Evolutionary conservation across 2,113 vertebrate species (phyloP).

Genomic region (Ranitomeya variabilis): DNA sequence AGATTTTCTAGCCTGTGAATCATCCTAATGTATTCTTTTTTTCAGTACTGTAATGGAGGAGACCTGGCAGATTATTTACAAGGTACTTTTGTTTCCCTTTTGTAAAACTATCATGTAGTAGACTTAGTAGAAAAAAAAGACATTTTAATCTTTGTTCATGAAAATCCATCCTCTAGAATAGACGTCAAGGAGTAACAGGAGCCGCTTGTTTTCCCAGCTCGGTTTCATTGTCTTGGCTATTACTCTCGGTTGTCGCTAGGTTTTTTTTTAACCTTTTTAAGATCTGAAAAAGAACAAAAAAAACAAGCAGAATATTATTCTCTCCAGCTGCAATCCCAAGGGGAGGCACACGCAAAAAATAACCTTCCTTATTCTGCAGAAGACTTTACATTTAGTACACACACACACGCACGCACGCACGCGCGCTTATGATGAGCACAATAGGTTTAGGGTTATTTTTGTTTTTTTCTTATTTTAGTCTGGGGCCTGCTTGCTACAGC

Average conservation of each 20-base stretch:
- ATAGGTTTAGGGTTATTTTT: no score
- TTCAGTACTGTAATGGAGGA: slow-evolving; percentile 96
- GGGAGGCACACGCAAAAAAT: neutral
- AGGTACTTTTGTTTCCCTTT: slow-evolving; percentile 75
- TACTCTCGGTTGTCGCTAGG: neutral
- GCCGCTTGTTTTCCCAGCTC: slow-evolving; percentile 33
- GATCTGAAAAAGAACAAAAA: neutral
- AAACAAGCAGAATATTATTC: neutral
- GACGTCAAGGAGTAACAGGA: slow-evolving; percentile 6
- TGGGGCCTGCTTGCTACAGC: no score
- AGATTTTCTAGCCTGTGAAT: neutral
- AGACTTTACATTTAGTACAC: no score
- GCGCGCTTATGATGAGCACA: no score
- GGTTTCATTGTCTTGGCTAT: slow-evolving; percentile 27
- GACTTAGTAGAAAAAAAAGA: neutral
- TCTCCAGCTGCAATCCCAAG: neutral
- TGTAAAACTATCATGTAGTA: neutral
- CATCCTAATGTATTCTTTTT: slow-evolving; percentile 51
- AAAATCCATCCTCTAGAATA: neutral
- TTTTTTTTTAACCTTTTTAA: neutral
- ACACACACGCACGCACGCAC: fast-evolving
- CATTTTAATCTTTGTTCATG: neutral
- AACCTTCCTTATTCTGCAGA: no score
- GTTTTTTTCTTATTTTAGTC: no score
- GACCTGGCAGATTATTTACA: slow-evolving; percentile 98